Base-by-base conservation (phyloP, 2,797 vertebrate species). In the Clarias pachynema region DNA sequence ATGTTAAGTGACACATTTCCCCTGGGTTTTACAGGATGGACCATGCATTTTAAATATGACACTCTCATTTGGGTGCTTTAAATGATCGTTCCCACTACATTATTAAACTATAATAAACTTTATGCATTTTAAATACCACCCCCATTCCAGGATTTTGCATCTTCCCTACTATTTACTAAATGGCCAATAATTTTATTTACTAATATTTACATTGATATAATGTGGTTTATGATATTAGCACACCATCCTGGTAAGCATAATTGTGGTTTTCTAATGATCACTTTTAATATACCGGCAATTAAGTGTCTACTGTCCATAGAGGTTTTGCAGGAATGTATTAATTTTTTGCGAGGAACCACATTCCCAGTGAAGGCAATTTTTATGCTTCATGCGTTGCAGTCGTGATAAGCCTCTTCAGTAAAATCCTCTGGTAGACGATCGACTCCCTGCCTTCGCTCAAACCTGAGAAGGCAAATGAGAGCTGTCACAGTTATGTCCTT, bases 1-100 rank as follows among this genome's bases (percentile, higher is more conserved):
- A 87, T 88, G 79, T 89, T 86, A 88, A 83, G 84, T 7, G 53
- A 59, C 59, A 65, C 68, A 72, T 56, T 66, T 87, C 89, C 84
- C 86, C 9, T 63, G 87, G 83, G 87, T 22, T 81, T 80, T 60
- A 68, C 69, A 85, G 70, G 82, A 88, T 81, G 75, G 77, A 63
- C 57, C 37, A 82, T 82, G 74, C 72, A 84, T 81, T 81, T 84
- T 79, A 81, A 59, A 74, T 63, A 63, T 65, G 79, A 79, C 31
- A 81, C 14, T 59, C 26, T 63, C 10, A 53, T 73, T 24, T 31
- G 34, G 18, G 53, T 78, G 49, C 40, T 74, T 44, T 24, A 65
- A 73, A 73, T 65, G 2, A 56, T 44, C 68, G 26, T 74, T 49
- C 59, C 15, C 24, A 37, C 37, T 49, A 12, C 37, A 73, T 44